Base-by-base conservation (phyloP, 2,113 vertebrate species). In the Eurypyga helias region DNA sequence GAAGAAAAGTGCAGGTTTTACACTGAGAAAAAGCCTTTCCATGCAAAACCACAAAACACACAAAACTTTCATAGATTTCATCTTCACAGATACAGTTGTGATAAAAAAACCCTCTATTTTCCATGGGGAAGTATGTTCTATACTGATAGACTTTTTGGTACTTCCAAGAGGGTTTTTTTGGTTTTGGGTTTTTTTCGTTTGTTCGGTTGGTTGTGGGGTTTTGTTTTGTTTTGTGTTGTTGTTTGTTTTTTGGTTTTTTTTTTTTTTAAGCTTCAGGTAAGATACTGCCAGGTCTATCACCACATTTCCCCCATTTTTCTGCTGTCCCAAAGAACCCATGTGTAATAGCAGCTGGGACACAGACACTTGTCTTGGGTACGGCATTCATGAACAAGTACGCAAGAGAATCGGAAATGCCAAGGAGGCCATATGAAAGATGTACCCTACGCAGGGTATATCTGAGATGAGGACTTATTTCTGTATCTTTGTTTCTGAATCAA, bases 371-470 rank as follows among this genome's bases (percentile, higher is more conserved):
- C 18, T 62, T 15, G 61, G 20, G 15, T 48, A 61, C 11, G 10
- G 26, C 24, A 66, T 41, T 73, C 33, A 66, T 57, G 58, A 83
- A 83, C 20, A 13, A 43, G 21, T 16, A 83, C 31, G 6, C 23
- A 81, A 65, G 9, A 87, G 34, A 94, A 86, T 2, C 25, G 29
- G 3, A 18, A 80, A 49, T 28, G 21, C 11, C 38, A n/a, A 82
- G 19, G 73, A 79, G 16, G 15, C 6, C 36, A 5, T 33, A 23
- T 9, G 46, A 70, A 80, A 81, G 13, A 60, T 18, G 48, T 19
- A 43, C 3, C 10, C n/a, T 17, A 48, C 1, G 2, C 1, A 69
- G 16, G 2, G 9, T 51, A 1, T 26, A 38, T 58, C 45, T 91
- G 57, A 48, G 60, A 71, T 45, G 4, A 84, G 21, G n/a, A 78